Conservation (phyloP, 1,140 invertebrate genomes). For the Drosophila nikananu region DNA sequence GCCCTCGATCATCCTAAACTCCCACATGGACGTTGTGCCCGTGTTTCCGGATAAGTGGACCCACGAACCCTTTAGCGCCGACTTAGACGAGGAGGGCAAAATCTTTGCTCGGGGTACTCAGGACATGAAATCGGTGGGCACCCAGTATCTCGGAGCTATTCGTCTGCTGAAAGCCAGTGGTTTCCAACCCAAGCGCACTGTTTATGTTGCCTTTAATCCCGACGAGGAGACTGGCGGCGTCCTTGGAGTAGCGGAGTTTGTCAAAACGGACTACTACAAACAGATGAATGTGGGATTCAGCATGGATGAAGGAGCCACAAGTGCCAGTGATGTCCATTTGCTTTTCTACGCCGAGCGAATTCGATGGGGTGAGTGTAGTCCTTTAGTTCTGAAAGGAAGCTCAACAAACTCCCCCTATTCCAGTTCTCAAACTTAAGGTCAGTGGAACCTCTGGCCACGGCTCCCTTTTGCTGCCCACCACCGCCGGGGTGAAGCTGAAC, state of each 20-base stretch:
- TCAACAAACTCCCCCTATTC: neutral
- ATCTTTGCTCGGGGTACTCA: constrained; percentile 93
- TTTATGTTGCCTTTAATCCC: constrained; percentile 93
- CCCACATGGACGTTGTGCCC: constrained; percentile 95
- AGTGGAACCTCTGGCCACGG: constrained; percentile 95
- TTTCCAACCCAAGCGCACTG: constrained; percentile 87
- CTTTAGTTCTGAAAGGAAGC: neutral
- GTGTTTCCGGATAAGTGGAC: constrained; percentile 89
- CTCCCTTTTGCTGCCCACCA: constrained; percentile 92
- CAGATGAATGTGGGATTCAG: constrained; percentile 95
- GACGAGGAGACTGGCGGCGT: constrained; percentile 97
- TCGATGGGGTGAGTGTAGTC: constrained; percentile 87
- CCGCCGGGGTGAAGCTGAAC: constrained; percentile 93
- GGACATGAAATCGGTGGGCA: constrained; percentile 86
- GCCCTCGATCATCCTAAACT: constrained; percentile 91
- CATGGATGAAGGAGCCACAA: constrained; percentile 93
- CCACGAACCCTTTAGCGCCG: constrained; percentile 90
- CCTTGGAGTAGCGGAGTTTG: constrained; percentile 93
- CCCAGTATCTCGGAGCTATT: constrained; percentile 87
- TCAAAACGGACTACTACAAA: constrained; percentile 91
- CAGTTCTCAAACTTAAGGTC: constrained; percentile 57
- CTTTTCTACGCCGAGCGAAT: constrained; percentile 92
- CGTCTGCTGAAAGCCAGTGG: constrained; percentile 88
- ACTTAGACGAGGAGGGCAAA: constrained; percentile 90
- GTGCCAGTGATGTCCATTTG: constrained; percentile 88